Evolutionary conservation across 2,113 vertebrate genomes (phyloP).

Genomic region (Tichodroma muraria): DNA sequence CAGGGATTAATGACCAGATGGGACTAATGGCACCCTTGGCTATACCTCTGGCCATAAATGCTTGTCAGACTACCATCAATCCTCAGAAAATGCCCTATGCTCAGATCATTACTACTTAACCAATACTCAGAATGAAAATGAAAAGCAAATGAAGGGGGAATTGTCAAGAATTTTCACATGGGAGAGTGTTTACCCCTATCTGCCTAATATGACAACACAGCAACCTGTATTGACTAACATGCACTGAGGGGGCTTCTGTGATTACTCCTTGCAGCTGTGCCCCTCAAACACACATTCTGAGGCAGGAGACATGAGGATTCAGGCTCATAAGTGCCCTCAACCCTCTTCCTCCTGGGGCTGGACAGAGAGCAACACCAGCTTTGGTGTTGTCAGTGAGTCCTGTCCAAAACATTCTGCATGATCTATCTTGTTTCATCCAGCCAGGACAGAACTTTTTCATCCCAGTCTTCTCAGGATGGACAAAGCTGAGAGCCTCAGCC

Average conservation of each 20-base stretch:
- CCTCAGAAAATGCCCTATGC: neutral
- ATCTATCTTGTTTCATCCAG: neutral
- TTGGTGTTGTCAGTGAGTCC: neutral
- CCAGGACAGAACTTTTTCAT: neutral
- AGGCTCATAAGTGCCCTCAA: neutral
- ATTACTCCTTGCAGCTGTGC: neutral
- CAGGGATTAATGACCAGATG: conserved; percentile 40
- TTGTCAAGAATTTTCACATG: neutral
- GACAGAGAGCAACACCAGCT: neutral
- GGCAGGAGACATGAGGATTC: neutral
- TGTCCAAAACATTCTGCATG: neutral
- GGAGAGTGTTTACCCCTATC: neutral
- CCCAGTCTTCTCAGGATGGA: neutral
- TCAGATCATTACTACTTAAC: neutral
- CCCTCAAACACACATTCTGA: neutral
- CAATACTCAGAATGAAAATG: neutral
- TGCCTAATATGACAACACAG: neutral
- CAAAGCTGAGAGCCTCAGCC: neutral
- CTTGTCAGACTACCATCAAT: conserved; percentile 6
- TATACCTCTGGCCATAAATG: conserved; percentile 13
- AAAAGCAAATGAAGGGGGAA: neutral
- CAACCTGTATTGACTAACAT: neutral
- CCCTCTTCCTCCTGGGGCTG: neutral
- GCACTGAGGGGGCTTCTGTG: neutral
- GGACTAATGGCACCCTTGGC: conserved; percentile 45